These are phyloP conservation scores for Trichomalopsis sarcophagae DNA, from an alignment of 1,140 invertebrate genomes.

Conservation along the genomic window DNA sequence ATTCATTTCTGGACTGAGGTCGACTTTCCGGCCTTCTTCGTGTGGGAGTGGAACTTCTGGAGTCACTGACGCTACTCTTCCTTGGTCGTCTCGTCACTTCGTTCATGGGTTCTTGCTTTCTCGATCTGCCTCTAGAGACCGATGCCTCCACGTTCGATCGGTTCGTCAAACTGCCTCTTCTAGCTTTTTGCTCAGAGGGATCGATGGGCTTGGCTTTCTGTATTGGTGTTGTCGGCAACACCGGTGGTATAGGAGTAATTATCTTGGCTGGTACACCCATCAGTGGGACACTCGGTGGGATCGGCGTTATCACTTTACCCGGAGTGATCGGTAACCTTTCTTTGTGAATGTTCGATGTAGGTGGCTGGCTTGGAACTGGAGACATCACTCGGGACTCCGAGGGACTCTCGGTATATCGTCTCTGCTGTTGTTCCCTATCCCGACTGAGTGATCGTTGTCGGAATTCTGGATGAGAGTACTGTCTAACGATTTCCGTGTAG, in stretches of 20 bases:
- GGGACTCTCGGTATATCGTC: slow-evolving; percentile 9
- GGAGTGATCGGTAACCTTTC: slow-evolving; percentile 7
- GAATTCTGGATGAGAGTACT: slow-evolving; percentile 50
- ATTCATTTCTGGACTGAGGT: slow-evolving; percentile 58
- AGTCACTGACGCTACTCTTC: slow-evolving; percentile 19
- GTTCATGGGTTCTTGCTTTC: slow-evolving; percentile 27
- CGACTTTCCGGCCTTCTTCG: slow-evolving; percentile 20
- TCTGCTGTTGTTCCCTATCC: slow-evolving; percentile 19
- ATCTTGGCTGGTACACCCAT: slow-evolving; percentile 18
- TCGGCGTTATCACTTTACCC: slow-evolving; percentile 27
- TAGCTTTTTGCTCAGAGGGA: slow-evolving; percentile 4
- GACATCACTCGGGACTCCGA: slow-evolving; percentile 27
- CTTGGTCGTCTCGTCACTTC: neutral
- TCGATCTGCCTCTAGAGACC: slow-evolving; percentile 9
- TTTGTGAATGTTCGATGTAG: neutral
- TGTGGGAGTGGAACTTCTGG: neutral
- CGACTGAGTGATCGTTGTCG: slow-evolving; percentile 44
- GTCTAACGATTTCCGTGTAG: slow-evolving; percentile 84
- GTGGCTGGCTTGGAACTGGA: neutral
- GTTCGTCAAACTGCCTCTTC: slow-evolving; percentile 16
- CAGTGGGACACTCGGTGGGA: neutral
- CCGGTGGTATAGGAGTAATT: slow-evolving; percentile 40
- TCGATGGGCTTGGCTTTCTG: slow-evolving; percentile 38
- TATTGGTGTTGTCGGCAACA: slow-evolving; percentile 25
- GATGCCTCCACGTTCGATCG: neutral